Evolutionary conservation across 2,797 vertebrate genomes (phyloP).

Genomic region (Podarcis siculus): DNA sequence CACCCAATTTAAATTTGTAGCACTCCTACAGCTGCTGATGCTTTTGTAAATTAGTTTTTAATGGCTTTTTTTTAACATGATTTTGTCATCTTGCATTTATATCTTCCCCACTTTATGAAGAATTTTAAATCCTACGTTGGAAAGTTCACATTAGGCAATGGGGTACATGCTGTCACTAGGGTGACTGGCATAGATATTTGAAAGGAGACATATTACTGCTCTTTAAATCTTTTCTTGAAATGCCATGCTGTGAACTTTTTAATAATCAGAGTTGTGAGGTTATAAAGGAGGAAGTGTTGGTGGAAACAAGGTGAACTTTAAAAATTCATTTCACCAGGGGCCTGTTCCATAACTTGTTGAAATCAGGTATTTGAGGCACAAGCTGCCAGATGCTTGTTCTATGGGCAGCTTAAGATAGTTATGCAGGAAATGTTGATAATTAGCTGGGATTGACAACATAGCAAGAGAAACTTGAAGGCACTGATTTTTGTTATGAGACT

Average conservation of each 20-base stretch:
- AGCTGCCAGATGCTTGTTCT: neutral
- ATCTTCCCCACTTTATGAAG: neutral
- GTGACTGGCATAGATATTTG: neutral
- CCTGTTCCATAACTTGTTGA: neutral
- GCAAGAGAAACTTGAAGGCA: neutral
- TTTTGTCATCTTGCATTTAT: neutral
- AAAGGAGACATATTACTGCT: neutral
- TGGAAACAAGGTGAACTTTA: neutral
- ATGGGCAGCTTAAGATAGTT: neutral
- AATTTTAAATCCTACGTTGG: neutral
- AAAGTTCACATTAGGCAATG: neutral
- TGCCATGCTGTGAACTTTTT: neutral
- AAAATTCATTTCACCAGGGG: neutral
- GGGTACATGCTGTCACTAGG: neutral
- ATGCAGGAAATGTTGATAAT: neutral
- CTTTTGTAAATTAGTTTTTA: neutral
- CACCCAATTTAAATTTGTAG: neutral
- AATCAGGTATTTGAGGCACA: neutral
- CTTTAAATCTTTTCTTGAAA: neutral
- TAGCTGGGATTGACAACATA: neutral
- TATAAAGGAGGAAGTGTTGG: neutral
- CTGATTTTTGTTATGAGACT: neutral
- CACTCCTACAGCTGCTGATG: neutral
- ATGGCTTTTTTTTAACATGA: neutral
- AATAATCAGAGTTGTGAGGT: neutral